These are phyloP conservation scores for Ophonus ardosiacus DNA, from an alignment of 2,888 invertebrate species.

Conservation along the genomic window DNA sequence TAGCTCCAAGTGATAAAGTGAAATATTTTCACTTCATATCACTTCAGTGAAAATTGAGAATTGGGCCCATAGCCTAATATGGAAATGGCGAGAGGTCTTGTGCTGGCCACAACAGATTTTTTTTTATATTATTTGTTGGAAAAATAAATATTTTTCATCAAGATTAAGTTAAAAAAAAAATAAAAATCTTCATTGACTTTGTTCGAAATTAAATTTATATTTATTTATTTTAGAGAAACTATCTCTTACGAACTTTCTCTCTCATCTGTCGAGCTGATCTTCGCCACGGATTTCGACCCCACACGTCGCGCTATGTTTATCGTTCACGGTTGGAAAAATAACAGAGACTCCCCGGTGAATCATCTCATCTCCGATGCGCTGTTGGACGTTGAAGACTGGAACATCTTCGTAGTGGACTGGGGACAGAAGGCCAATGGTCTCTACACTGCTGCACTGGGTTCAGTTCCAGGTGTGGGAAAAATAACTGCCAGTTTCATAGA, in stretches of 20 bases:
- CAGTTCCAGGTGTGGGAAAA: slow-evolving; percentile 67
- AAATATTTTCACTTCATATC: no score
- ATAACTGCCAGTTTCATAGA: slow-evolving; percentile 69
- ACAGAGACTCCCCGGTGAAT: slow-evolving; percentile 68
- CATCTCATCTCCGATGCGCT: slow-evolving; percentile 67
- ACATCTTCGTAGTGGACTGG: slow-evolving; percentile 73
- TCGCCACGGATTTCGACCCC: slow-evolving; percentile 67
- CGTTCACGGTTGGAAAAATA: slow-evolving; percentile 72
- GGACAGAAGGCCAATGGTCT: slow-evolving; percentile 66
- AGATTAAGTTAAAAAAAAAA: no score
- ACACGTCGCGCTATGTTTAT: slow-evolving; percentile 69
- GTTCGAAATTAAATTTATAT: no score
- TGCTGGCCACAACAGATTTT: no score
- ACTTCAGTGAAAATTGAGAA: no score
- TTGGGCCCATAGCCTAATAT: no score
- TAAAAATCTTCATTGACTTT: no score
- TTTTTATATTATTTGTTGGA: no score
- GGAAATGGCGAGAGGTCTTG: no score
- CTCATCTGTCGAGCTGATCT: background rate
- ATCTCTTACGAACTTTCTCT: background rate
- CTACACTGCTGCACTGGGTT: slow-evolving; percentile 67
- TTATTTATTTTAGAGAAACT: background rate
- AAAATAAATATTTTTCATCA: no score
- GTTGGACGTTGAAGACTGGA: slow-evolving; percentile 69
- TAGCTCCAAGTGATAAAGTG: no score